Evolutionary conservation across 2,888 invertebrate species (phyloP).

Genomic region (Agrotis segetum): DNA sequence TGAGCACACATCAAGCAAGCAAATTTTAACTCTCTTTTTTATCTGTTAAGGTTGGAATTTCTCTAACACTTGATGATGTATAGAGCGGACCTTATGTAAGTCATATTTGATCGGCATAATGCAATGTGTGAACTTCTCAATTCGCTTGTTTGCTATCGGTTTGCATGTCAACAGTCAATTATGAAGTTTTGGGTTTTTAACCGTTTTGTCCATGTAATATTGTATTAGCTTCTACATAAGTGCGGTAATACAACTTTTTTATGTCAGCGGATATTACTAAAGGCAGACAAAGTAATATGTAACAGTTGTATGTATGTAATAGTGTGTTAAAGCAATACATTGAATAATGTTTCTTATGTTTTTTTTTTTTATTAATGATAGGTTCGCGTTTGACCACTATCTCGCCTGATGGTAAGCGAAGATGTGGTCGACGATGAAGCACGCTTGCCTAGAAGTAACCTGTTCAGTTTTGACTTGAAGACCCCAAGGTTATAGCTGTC

Average conservation of each 20-base stretch:
- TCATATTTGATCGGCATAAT: conserved; percentile 52
- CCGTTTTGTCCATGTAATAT: conserved; percentile 16
- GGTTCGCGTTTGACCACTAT: too few relatives aligned
- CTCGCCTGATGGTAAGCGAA: too few relatives aligned
- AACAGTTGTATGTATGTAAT: background rate
- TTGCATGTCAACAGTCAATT: conserved; percentile 53
- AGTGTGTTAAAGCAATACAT: too few relatives aligned
- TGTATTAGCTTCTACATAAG: conserved; percentile 1
- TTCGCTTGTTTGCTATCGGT: conserved; percentile 37
- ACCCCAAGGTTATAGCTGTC: too few relatives aligned
- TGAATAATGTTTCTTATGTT: too few relatives aligned
- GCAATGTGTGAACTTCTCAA: conserved; percentile 59
- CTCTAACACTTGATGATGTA: background rate
- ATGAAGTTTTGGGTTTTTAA: conserved; percentile 22
- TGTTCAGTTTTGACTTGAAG: too few relatives aligned
- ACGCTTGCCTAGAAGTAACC: too few relatives aligned
- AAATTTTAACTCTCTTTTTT: conserved; percentile 22
- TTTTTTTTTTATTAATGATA: too few relatives aligned
- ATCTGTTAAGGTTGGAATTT: conserved; percentile 23
- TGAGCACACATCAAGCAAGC: conserved; percentile 26
- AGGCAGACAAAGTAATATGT: background rate
- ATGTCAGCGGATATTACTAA: background rate
- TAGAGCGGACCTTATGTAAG: conserved; percentile 61
- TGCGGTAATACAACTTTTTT: conserved; percentile 4
- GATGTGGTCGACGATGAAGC: too few relatives aligned